phyloP scores from a whole-genome alignment of 1,140 invertebrate species.

The Oreohelix idahoensis region DNA sequence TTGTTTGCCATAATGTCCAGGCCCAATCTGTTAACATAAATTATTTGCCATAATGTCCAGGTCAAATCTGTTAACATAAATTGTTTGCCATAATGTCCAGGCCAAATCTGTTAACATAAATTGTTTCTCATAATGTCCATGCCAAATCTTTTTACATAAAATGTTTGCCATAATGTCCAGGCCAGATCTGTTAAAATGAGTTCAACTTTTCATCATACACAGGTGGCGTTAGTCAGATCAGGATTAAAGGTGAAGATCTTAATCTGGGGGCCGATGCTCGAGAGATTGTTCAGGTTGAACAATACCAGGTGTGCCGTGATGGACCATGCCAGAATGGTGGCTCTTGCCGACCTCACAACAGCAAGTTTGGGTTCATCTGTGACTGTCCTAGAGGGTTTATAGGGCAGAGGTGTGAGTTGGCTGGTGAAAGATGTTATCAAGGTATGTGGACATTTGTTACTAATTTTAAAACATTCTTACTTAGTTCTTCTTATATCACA shows the following conservation, averaged over 20 bases:
- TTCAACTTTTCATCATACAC: constrained; percentile 46
- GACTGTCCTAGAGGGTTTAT: constrained; percentile 85
- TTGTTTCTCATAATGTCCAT: no score
- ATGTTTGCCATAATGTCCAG: no score
- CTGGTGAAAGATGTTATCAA: constrained; percentile 83
- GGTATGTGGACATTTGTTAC: constrained; percentile 61
- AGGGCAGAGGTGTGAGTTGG: constrained; percentile 83
- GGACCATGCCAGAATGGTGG: constrained; percentile 85
- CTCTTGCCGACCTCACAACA: constrained; percentile 84
- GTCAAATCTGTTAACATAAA: no score
- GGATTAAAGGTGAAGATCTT: constrained; percentile 80
- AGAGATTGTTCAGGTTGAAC: constrained; percentile 78
- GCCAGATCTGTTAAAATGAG: no score
- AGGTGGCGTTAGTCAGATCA: constrained; percentile 88
- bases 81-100: no score
- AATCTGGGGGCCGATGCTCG: constrained; percentile 83
- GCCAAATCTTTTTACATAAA: no score
- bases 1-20: no score
- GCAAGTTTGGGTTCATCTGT: constrained; percentile 85
- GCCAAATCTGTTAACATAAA: no score
- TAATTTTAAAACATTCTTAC: no score
- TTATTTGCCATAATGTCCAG: no score
- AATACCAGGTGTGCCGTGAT: constrained; percentile 82
- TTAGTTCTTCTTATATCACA: no score
- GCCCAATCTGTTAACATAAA: no score